These are phyloP conservation scores for Drosophila limbata DNA, from an alignment of 2,888 invertebrate genomes.

Conservation along the genomic window DNA sequence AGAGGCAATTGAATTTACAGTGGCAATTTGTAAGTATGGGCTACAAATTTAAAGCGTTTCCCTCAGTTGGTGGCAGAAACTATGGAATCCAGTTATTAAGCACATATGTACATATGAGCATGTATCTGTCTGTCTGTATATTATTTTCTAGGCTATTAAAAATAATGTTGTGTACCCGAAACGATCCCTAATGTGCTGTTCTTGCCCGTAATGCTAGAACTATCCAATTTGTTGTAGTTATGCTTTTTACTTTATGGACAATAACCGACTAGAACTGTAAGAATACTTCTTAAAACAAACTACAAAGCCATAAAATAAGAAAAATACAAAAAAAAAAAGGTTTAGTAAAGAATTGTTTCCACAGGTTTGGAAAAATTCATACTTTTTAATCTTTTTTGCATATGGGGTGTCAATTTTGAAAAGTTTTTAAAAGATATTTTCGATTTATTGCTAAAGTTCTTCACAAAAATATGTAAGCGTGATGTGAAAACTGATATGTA, in stretches of 20 bases:
- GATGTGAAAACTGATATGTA: too few species aligned
- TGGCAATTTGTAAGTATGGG: conserved; percentile 55
- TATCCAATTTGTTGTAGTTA: conserved; percentile 19
- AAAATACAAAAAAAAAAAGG: neutral
- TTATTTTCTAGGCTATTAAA: conserved; percentile 10
- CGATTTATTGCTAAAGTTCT: too few species aligned
- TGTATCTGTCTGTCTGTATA: neutral
- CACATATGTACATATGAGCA: neutral
- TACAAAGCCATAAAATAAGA: neutral
- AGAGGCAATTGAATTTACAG: conserved; percentile 53
- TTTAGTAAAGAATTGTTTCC: neutral
- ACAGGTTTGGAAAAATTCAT: neutral
- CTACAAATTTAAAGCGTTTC: conserved; percentile 46
- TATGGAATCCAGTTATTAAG: conserved; percentile 10
- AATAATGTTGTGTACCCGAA: neutral
- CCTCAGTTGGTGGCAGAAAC: conserved; percentile 55
- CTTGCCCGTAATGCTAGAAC: neutral
- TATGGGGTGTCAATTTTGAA: too few species aligned
- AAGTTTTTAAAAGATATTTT: too few species aligned
- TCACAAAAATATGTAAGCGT: too few species aligned
- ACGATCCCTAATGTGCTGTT: conserved; percentile 10
- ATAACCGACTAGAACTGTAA: neutral
- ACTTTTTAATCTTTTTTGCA: too few species aligned
- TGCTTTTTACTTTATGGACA: neutral
- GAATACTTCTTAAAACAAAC: neutral